phyloP scores from a whole-genome alignment of 2,888 invertebrate species.

The Plagiodera versicolora region DNA sequence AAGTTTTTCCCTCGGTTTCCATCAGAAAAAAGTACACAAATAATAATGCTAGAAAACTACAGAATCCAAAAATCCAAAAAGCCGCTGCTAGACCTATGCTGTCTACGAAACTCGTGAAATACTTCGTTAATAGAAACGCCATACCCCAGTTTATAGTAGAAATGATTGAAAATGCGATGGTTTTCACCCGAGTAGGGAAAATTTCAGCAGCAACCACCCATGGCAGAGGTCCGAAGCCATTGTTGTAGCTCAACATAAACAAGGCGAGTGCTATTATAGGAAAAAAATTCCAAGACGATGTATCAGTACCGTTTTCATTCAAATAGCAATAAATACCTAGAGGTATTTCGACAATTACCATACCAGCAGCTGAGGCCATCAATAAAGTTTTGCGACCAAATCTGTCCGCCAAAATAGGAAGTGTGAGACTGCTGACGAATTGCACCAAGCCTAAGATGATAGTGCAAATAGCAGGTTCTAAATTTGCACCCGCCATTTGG shows the following conservation, averaged over 20 bases:
- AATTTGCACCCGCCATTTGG: slow-evolving; percentile 62
- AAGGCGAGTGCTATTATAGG: slow-evolving; percentile 70
- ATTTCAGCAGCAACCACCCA: slow-evolving; percentile 84
- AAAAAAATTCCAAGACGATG: slow-evolving; percentile 62
- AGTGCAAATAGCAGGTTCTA: slow-evolving; percentile 64
- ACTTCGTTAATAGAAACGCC: slow-evolving; percentile 37
- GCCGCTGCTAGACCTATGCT: slow-evolving; percentile 33
- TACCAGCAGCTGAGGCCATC: slow-evolving; percentile 69
- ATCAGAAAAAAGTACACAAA: slow-evolving; percentile 35
- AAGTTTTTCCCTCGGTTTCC: slow-evolving; percentile 22
- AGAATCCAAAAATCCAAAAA: slow-evolving; percentile 38
- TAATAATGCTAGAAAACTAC: slow-evolving; percentile 27
- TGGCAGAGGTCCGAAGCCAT: slow-evolving; percentile 73
- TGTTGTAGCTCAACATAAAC: slow-evolving; percentile 72
- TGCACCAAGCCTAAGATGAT: slow-evolving; percentile 79
- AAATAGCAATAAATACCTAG: slow-evolving; percentile 54
- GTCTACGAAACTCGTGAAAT: slow-evolving; percentile 32
- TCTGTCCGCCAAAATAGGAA: slow-evolving; percentile 75
- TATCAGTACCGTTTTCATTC: background rate
- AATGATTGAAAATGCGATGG: slow-evolving; percentile 59
- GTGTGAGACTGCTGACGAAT: slow-evolving; percentile 70
- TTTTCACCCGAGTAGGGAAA: slow-evolving; percentile 67
- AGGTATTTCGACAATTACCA: slow-evolving; percentile 54
- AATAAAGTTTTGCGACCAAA: slow-evolving; percentile 74
- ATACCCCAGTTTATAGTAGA: slow-evolving; percentile 14